These are phyloP conservation scores for Cecidostiba fungosa DNA, from an alignment of 2,888 invertebrate genomes.

Conservation along the genomic window DNA sequence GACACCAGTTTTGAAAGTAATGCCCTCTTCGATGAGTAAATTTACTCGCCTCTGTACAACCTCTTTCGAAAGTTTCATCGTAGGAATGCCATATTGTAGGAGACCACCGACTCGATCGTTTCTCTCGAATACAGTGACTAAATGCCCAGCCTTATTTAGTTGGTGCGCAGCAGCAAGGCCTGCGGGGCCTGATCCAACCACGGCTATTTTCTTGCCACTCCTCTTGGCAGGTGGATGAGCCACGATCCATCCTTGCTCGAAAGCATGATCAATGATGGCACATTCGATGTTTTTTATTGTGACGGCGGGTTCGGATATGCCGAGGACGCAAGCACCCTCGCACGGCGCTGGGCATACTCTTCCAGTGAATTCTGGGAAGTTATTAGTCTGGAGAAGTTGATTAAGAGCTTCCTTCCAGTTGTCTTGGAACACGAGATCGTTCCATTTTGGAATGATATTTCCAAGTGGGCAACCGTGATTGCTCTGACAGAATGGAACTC, in stretches of 20 bases:
- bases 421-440: conserved; percentile 95
- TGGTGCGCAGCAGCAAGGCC: conserved; percentile 98
- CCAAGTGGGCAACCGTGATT: conserved; percentile 98
- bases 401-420: conserved; percentile 97
- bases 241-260: conserved; percentile 96
- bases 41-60: conserved; percentile 95
- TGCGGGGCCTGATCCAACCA: conserved; percentile 97
- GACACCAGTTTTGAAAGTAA: conserved; percentile 93
- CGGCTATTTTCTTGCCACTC: conserved; percentile 91
- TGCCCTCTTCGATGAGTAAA: conserved; percentile 93
- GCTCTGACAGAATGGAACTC: conserved; percentile 98
- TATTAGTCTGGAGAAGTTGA: conserved; percentile 97
- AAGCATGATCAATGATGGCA: conserved; percentile 98
- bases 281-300: conserved; percentile 99
- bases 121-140: conserved; percentile 97
- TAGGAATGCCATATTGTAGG: conserved; percentile 98
- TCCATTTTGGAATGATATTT: conserved; percentile 99
- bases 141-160: conserved; percentile 97
- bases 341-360: conserved; percentile 98
- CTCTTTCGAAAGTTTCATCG: conserved; percentile 98
- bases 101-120: conserved; percentile 98
- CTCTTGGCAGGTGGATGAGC: conserved; percentile 89
- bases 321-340: conserved; percentile 98
- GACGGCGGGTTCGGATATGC: conserved; percentile 97
- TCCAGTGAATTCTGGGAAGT: conserved; percentile 98